Base-by-base conservation (phyloP, 2,113 vertebrate genomes). In the Petroica traversi region DNA sequence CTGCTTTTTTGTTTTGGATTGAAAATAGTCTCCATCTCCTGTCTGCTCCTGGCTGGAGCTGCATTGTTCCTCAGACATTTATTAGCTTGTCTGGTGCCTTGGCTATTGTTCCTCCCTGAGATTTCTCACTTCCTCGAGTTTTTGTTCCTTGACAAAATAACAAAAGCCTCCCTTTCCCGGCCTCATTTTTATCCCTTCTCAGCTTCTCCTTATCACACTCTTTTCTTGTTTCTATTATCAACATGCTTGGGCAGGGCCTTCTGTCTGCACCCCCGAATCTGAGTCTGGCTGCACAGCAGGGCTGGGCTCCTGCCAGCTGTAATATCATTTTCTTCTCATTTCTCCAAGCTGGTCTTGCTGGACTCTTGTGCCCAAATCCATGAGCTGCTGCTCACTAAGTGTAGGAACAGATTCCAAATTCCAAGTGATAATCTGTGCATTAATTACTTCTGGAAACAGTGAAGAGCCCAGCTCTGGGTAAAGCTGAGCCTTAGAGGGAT, bases 61-160 rank as follows among this genome's bases (percentile, higher is more conserved):
- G 29, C 69, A 38, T 88, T 88, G 87, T 89, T 95, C 87, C 51
- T 69, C 66, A 92, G 84, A 92, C 64, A 33, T 92, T 93, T 96
- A 94, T 89, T 93, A 85, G 63, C 78, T 95, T 88, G 85, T 94
- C 92, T 89, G 25, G 62, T 86, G 86, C 26, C 64, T 89, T 72
- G 74, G 66, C 75, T 93, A 43, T 96, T 96, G 64, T 91, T 92
- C 78, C 71, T 93, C 34, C 40, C 46, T 2, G 51, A 77, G 74
- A 79, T 88, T 68, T 88, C 88, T 96, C 66, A 62, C 94, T 93
- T 92, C 49, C 46, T 83, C 8, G 23, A 76, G 74, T 77, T 92
- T 91, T 85, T 89, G 63, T 92, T 96, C 81, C 92, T 66, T 92
- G 89, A 88, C 83, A 93, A 95, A 95, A 91, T 86, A 95, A 94